phyloP scores from a whole-genome alignment of 2,113 vertebrate species.

The Lethenteron reissneri region DNA sequence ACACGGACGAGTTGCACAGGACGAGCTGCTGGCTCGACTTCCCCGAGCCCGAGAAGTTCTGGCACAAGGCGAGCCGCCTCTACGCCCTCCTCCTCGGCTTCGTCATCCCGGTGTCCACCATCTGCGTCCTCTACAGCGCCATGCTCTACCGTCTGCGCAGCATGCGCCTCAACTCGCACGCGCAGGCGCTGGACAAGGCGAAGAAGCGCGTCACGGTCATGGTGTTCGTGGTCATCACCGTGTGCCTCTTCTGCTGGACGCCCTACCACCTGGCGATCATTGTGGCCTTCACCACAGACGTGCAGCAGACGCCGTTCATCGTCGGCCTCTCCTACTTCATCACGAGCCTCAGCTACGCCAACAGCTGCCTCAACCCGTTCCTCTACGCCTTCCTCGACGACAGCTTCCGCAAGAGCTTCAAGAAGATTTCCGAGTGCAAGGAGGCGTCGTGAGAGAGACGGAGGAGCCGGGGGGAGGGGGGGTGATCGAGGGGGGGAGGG shows the following conservation, averaged over 20 bases:
- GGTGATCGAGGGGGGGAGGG: too few species aligned
- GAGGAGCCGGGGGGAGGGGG: too few species aligned
- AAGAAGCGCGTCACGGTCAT: constrained; percentile 60
- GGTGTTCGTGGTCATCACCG: constrained; percentile 56
- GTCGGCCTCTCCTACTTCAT: constrained; percentile 59
- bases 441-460: constrained; percentile 20
- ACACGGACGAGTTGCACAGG: constrained; percentile 25
- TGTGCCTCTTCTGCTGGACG: constrained; percentile 65
- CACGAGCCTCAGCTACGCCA: constrained; percentile 64
- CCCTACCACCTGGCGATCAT: constrained; percentile 67
- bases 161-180: constrained; percentile 47
- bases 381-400: constrained; percentile 60
- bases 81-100: constrained; percentile 57
- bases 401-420: constrained; percentile 52
- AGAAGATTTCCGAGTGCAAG: constrained; percentile 38
- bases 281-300: constrained; percentile 52
- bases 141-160: constrained; percentile 50
- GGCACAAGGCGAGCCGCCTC: constrained; percentile 60
- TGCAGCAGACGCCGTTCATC: constrained; percentile 43
- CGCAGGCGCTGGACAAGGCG: constrained; percentile 58
- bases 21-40: constrained; percentile 61
- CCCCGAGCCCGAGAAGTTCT: constrained; percentile 42
- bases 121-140: constrained; percentile 48
- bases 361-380: constrained; percentile 62
- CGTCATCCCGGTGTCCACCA: constrained; percentile 48